Evolutionary conservation across 2,797 vertebrate species (phyloP).

Genomic region (Melanotaenia parkinsoni): DNA sequence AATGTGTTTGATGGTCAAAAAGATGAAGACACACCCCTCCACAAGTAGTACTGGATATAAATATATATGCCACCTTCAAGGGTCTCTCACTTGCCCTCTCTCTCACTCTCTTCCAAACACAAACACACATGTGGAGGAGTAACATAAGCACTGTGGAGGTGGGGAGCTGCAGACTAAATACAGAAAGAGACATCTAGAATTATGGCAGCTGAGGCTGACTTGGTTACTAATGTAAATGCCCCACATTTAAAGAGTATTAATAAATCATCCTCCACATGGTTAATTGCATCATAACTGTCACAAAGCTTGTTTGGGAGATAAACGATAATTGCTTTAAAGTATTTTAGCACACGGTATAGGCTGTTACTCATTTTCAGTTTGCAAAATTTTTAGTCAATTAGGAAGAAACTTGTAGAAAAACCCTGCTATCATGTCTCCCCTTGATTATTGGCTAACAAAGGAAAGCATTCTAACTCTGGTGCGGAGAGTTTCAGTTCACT

Average conservation of each 20-base stretch:
- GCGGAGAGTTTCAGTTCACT: no score
- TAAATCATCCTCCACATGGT: conserved; percentile 19
- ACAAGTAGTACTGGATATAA: conserved; percentile 52
- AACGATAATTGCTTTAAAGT: conserved; percentile 30
- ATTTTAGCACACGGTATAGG: conserved; percentile 33
- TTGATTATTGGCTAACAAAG: conserved; percentile 36
- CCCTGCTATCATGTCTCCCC: conserved; percentile 11
- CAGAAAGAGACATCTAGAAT: conserved; percentile 59
- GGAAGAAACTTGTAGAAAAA: conserved; percentile 5
- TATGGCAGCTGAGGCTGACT: conserved; percentile 48
- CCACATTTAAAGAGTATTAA: conserved; percentile 41
- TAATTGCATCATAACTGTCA: conserved; percentile 46
- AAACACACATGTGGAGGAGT: conserved; percentile 45
- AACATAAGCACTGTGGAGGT: conserved; percentile 55
- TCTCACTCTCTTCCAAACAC: conserved; percentile 24
- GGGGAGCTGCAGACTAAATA: conserved; percentile 65
- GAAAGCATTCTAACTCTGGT: conserved; percentile 22
- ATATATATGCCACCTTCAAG: conserved; percentile 58
- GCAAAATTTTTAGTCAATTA: not conserved
- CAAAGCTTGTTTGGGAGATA: conserved; percentile 36
- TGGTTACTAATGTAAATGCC: conserved; percentile 28
- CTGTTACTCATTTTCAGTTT: conserved; percentile 21
- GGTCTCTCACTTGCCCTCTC: conserved; percentile 21
- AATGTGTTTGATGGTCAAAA: conserved; percentile 53
- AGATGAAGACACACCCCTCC: conserved; percentile 55